A percentile compares a stretch with the other conserved stretches of the same genome.
Conservation (phyloP, 35 echinoderm and acorn worm species). For the Apostichopus californicus region DNA sequence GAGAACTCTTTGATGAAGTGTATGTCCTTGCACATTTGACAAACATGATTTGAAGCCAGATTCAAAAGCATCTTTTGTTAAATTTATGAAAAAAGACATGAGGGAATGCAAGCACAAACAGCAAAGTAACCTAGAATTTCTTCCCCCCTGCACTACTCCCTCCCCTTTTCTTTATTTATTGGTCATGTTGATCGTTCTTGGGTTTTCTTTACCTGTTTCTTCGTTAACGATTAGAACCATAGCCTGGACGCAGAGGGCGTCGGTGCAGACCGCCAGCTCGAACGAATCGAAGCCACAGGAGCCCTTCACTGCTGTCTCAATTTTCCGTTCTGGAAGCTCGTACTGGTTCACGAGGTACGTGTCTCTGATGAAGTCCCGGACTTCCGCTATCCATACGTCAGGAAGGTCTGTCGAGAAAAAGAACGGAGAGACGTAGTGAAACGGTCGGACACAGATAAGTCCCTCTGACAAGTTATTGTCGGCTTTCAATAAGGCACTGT, state of each 20-base stretch:
- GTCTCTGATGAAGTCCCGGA: slow-evolving; percentile 77
- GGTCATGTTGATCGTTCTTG: no score
- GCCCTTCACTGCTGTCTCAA: slow-evolving; percentile 69
- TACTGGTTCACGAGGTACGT: slow-evolving; percentile 83
- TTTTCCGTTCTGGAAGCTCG: slow-evolving; percentile 75
- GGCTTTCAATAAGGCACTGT: no score
- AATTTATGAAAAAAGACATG: no score
- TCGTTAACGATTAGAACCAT: slow-evolving; percentile 86
- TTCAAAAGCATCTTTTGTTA: no score
- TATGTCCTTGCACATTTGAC: no score
- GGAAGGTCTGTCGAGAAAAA: slow-evolving; percentile 67
- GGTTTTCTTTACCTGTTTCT: slow-evolving; percentile 67
- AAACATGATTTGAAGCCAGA: no score
- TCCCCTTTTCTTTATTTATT: no score
- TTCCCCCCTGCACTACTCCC: no score
- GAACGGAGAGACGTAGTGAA: background rate
- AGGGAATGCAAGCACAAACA: background rate
- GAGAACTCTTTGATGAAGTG: no score
- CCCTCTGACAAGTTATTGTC: no score
- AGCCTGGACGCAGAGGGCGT: slow-evolving; percentile 85
- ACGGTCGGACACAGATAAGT: no score
- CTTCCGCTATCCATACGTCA: slow-evolving; percentile 63
- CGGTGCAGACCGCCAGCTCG: slow-evolving; percentile 72
- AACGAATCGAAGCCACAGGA: slow-evolving; percentile 83
- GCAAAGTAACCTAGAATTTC: background rate